A percentile compares a stretch with the other conserved stretches of the same genome.
These are phyloP conservation scores for Metopolophium dirhodum DNA, from an alignment of 1,140 invertebrate species.

Conservation along the genomic window DNA sequence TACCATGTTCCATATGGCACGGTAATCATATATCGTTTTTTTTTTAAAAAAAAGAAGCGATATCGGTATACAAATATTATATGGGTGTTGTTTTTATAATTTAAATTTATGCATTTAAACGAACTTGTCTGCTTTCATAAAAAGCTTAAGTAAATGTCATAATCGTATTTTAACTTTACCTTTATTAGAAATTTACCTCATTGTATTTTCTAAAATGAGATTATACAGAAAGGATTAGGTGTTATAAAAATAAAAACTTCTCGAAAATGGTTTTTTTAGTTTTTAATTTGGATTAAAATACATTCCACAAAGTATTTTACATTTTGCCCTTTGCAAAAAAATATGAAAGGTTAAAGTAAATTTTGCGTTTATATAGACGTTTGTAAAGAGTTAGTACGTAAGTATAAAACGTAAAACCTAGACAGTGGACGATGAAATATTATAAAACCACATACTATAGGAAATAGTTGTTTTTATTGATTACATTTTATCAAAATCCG, in stretches of 20 bases:
- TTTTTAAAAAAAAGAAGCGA: background rate
- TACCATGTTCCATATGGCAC: background rate
- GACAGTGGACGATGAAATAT: too few relatives aligned
- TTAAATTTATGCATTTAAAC: background rate
- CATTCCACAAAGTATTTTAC: background rate
- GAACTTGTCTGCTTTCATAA: background rate
- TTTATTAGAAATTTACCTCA: conserved; percentile 7
- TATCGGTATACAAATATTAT: background rate
- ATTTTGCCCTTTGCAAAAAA: background rate
- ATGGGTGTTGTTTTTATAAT: background rate
- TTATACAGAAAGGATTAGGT: background rate
- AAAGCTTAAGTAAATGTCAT: background rate
- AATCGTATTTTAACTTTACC: conserved; percentile 17
- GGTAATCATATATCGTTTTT: background rate
- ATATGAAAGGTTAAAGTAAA: background rate
- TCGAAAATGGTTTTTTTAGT: background rate
- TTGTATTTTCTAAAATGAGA: conserved; percentile 14
- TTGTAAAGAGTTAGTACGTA: background rate
- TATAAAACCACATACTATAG: background rate
- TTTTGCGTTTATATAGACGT: background rate
- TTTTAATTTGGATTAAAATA: conserved; percentile 16
- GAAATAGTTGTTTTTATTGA: background rate
- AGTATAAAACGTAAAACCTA: background rate
- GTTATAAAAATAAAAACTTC: background rate
- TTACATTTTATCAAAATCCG: background rate